A percentile compares a stretch with the other conserved stretches of the same genome.
phyloP scores from a whole-genome alignment of 2,797 vertebrate genomes.

The Oceanodroma leucorhoa region DNA sequence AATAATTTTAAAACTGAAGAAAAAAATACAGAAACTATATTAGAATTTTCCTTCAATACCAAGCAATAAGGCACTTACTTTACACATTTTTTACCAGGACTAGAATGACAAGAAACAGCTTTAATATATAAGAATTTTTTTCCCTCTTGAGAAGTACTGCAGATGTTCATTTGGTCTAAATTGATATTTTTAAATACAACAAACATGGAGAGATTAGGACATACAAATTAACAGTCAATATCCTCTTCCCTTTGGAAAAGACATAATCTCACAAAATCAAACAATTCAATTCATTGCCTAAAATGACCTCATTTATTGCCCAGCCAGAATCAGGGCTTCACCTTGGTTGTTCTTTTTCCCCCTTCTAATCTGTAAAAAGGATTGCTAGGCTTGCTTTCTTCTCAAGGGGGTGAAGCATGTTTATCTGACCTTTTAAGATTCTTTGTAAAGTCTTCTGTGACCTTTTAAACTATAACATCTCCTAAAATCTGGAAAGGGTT shows the following conservation, averaged over 20 bases:
- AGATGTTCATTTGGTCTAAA: not conserved
- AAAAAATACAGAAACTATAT: not conserved
- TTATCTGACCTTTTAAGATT: not conserved
- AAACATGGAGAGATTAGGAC: accelerated
- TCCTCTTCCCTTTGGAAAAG: not conserved
- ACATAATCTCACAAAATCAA: not conserved
- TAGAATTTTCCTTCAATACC: accelerated
- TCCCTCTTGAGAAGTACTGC: not conserved
- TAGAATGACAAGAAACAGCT: not conserved
- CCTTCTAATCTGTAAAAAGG: not conserved
- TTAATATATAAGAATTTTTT: not conserved
- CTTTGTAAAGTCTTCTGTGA: not conserved
- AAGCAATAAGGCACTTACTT: not conserved
- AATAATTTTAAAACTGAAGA: not conserved
- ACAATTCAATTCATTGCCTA: not conserved
- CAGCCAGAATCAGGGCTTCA: not conserved
- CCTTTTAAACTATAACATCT: not conserved
- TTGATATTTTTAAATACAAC: not conserved
- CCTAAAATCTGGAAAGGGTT: not conserved
- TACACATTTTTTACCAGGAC: not conserved
- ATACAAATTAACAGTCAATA: not conserved
- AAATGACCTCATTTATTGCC: not conserved
- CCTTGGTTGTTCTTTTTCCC: not conserved
- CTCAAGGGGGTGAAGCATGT: not conserved
- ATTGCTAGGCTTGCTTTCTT: not conserved